Evolutionary conservation across 2,888 invertebrate genomes (phyloP).

Genomic region (Cheilosia variabilis): DNA sequence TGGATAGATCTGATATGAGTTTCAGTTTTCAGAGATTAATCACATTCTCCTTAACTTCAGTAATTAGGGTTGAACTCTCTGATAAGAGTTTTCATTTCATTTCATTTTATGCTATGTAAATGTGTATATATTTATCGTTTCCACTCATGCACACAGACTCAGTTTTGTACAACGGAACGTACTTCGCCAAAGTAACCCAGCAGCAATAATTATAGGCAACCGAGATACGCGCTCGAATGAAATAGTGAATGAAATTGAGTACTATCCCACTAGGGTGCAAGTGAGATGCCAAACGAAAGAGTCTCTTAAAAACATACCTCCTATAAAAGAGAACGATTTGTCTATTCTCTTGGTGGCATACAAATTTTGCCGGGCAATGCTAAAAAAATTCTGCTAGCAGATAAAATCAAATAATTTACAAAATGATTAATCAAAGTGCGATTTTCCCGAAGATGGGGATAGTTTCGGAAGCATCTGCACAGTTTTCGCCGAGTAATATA

Average conservation of each 20-base stretch:
- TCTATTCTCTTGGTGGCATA: slow-evolving; percentile 16
- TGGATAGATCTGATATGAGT: neutral
- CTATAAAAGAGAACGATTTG: slow-evolving; percentile 26
- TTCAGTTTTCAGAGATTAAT: neutral
- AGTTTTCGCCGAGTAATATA: slow-evolving; percentile 4
- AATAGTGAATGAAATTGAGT: slow-evolving; percentile 58
- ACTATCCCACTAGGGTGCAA: neutral
- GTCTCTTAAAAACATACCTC: slow-evolving; percentile 42
- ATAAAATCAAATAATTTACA: slow-evolving; percentile 56
- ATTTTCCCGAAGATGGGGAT: neutral
- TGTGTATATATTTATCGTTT: slow-evolving; percentile 10
- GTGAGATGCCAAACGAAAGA: slow-evolving; percentile 36
- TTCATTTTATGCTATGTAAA: neutral
- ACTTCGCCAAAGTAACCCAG: slow-evolving; percentile 14
- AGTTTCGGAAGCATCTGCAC: slow-evolving; percentile 1
- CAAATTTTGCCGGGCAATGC: slow-evolving; percentile 45
- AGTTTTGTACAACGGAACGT: slow-evolving; percentile 21
- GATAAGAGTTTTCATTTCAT: slow-evolving; percentile 42
- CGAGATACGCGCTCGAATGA: slow-evolving; percentile 46
- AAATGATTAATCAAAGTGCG: slow-evolving; percentile 30
- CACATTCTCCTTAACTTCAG: neutral
- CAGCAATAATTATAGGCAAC: neutral
- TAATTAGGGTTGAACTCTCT: slow-evolving; percentile 43
- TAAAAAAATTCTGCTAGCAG: slow-evolving; percentile 7
- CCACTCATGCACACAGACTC: slow-evolving; percentile 27